These are phyloP conservation scores for Macrosiphum euphorbiae DNA, from an alignment of 2,888 invertebrate species.

Conservation along the genomic window DNA sequence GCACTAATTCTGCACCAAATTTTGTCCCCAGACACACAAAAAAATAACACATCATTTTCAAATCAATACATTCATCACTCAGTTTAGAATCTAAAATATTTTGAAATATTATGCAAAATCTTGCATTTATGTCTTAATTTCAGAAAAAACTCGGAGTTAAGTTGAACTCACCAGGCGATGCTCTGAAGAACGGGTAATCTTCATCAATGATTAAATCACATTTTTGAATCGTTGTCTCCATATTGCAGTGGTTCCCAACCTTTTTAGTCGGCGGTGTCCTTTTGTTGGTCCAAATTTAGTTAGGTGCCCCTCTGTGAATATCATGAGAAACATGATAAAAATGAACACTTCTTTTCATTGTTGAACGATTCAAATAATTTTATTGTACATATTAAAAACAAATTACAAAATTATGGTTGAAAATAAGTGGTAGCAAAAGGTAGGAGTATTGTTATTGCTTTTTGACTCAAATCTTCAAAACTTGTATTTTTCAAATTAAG, in stretches of 20 bases:
- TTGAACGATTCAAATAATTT: conserved; percentile 33
- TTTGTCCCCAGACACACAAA: too few species aligned
- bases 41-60: too few species aligned
- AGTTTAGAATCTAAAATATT: neutral
- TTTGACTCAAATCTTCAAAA: neutral
- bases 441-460: neutral
- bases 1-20: too few species aligned
- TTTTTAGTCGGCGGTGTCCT: too few species aligned
- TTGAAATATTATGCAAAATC: neutral
- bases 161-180: too few species aligned
- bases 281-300: neutral
- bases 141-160: too few species aligned
- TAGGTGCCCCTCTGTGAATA: neutral
- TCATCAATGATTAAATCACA: too few species aligned
- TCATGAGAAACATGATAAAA: neutral
- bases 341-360: conserved; percentile 3
- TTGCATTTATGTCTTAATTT: too few species aligned
- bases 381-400: conserved; percentile 20
- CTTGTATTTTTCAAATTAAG: conserved; percentile 18
- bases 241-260: too few species aligned
- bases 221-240: too few species aligned
- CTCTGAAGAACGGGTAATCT: too few species aligned
- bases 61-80: too few species aligned
- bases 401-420: conserved; percentile 18
- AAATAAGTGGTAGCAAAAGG: conserved; percentile 13